A percentile compares a stretch with the other conserved stretches of the same genome.
These are phyloP conservation scores for Asobara japonica DNA, from an alignment of 1,140 invertebrate species.

Conservation along the genomic window DNA sequence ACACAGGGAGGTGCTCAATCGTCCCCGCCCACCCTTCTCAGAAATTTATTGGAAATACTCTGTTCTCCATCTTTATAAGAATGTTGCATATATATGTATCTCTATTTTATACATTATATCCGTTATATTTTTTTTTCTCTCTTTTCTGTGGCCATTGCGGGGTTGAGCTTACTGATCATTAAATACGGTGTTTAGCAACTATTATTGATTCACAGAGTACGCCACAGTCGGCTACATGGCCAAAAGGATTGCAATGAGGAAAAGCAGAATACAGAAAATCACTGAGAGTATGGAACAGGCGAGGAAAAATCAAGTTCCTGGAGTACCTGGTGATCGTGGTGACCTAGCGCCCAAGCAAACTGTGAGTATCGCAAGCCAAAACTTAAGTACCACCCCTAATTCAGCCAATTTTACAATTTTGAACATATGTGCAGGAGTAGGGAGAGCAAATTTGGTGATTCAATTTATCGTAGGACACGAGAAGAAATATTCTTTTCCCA, in stretches of 20 bases:
- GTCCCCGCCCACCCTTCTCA: background rate
- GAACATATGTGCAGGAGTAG: background rate
- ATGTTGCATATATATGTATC: background rate
- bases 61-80: background rate
- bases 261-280: slow-evolving; percentile 91
- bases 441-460: background rate
- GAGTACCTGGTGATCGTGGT: slow-evolving; percentile 67
- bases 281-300: slow-evolving; percentile 87
- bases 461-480: background rate
- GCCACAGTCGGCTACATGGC: slow-evolving; percentile 95
- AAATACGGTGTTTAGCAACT: slow-evolving; percentile 35
- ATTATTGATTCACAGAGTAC: slow-evolving; percentile 76
- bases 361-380: slow-evolving; percentile 70
- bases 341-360: slow-evolving; percentile 81
- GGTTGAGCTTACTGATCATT: background rate
- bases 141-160: background rate
- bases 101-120: background rate
- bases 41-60: background rate
- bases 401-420: background rate
- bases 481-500: background rate
- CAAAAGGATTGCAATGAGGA: slow-evolving; percentile 94
- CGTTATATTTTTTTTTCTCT: background rate
- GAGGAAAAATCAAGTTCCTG: slow-evolving; percentile 74
- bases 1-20: background rate
- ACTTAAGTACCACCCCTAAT: slow-evolving; percentile 19